A percentile compares a stretch with the other conserved stretches of the same genome.
These are phyloP conservation scores for Oligia latruncula DNA, from an alignment of 2,888 invertebrate species.

Conservation along the genomic window DNA sequence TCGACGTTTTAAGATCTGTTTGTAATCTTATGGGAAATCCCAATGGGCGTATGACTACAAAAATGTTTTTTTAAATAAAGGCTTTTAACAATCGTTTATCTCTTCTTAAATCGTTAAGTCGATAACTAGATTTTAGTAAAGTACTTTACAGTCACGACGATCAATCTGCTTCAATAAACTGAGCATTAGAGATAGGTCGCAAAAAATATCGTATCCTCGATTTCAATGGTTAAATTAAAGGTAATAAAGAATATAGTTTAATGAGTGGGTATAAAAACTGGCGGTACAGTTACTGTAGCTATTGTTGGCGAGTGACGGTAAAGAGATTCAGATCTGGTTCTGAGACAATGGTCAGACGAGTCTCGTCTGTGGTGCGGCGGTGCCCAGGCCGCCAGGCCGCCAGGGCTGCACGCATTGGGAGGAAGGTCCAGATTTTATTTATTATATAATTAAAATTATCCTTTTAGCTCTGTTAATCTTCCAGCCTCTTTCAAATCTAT, in stretches of 20 bases:
- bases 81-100: neutral
- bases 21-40: neutral
- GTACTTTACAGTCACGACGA: neutral
- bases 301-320: slow-evolving; percentile 34
- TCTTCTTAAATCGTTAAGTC: neutral
- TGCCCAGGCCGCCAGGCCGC: too few species aligned
- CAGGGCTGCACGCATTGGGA: slow-evolving; percentile 47
- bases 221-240: slow-evolving; percentile 25
- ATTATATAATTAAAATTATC: neutral
- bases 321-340: slow-evolving; percentile 59
- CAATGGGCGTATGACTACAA: neutral
- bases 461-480: neutral
- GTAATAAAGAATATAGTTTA: slow-evolving; percentile 38
- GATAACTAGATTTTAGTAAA: slow-evolving; percentile 1
- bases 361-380: slow-evolving; percentile 19
- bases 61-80: neutral
- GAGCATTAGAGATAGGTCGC: slow-evolving; percentile 8
- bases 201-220: slow-evolving; percentile 16
- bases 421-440: neutral
- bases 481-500: neutral
- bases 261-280: slow-evolving; percentile 39
- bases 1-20: slow-evolving; percentile 5
- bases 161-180: slow-evolving; percentile 11
- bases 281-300: slow-evolving; percentile 48
- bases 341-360: slow-evolving; percentile 66